Evolutionary conservation across 2,113 vertebrate species (phyloP).

Genomic region (Gadus macrocephalus): DNA sequence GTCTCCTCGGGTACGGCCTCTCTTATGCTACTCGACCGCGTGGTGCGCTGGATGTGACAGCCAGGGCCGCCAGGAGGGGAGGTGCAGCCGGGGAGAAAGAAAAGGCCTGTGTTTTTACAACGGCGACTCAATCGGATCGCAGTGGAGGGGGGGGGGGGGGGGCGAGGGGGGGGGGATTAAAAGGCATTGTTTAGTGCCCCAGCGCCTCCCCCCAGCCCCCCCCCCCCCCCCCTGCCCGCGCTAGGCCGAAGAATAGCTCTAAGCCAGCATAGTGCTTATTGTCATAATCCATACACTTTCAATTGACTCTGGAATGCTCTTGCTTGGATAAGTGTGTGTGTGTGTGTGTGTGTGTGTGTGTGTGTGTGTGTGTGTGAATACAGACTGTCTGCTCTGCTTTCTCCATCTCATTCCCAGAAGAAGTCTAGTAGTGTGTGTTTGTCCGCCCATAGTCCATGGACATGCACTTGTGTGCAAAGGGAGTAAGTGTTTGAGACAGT

Average conservation of each 20-base stretch:
- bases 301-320: conserved; percentile 54
- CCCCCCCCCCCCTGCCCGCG: not conserved
- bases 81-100: not conserved
- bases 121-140: conserved; percentile 44
- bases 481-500: too few species aligned
- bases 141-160: conserved; percentile 23
- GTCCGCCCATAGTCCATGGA: not conserved
- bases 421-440: not conserved
- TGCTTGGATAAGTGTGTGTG: conserved; percentile 21
- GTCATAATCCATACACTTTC: conserved; percentile 59
- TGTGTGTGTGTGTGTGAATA: not conserved
- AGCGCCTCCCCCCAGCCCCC: conserved; percentile 12
- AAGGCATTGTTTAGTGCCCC: conserved; percentile 44
- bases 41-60: too few species aligned
- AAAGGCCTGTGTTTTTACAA: conserved; percentile 33
- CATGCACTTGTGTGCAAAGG: too few species aligned
- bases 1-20: too few species aligned
- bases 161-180: conserved; percentile 29
- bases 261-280: conserved; percentile 48
- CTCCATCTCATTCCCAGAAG: too few species aligned
- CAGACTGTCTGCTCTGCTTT: too few species aligned
- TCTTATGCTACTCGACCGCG: too few species aligned
- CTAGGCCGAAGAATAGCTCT: conserved; percentile 33
- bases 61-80: not conserved
- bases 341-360: not conserved